Evolutionary conservation across 2,113 vertebrate species (phyloP).

Genomic region (Cyanoramphus novaezelandiae): DNA sequence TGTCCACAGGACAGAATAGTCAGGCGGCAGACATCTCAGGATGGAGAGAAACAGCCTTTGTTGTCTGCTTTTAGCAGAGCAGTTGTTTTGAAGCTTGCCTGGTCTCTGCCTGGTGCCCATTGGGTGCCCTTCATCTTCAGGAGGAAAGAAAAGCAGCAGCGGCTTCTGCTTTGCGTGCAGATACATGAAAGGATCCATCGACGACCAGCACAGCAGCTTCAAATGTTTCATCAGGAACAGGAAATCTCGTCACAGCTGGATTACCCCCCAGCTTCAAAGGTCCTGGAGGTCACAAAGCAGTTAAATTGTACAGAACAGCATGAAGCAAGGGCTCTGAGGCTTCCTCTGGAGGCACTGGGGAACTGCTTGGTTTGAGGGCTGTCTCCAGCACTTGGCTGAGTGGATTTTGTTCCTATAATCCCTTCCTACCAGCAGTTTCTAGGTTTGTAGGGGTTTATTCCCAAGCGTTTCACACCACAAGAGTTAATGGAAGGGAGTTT

Average conservation of each 20-base stretch:
- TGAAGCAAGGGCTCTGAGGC: background rate
- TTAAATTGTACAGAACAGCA: background rate
- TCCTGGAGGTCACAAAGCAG: background rate
- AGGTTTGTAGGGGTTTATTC: background rate
- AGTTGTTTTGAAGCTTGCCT: fast-evolving
- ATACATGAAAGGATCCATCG: background rate
- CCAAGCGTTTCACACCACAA: background rate
- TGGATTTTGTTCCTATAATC: background rate
- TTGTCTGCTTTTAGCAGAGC: background rate
- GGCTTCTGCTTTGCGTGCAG: background rate
- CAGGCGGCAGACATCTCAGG: background rate
- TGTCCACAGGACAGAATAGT: background rate
- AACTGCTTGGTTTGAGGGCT: background rate
- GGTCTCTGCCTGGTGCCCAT: background rate
- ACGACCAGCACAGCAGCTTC: background rate
- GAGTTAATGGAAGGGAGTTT: background rate
- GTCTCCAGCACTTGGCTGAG: background rate
- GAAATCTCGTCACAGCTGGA: slow-evolving; percentile 32
- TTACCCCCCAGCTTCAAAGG: background rate
- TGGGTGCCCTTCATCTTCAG: slow-evolving; percentile 13
- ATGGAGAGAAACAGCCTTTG: background rate
- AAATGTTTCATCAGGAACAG: background rate
- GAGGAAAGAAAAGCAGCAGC: too few relatives aligned
- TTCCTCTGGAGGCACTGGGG: background rate
- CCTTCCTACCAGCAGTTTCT: background rate